These are phyloP conservation scores for Acanthosepion pharaonis DNA, from an alignment of 2,888 invertebrate genomes.

Conservation along the genomic window DNA sequence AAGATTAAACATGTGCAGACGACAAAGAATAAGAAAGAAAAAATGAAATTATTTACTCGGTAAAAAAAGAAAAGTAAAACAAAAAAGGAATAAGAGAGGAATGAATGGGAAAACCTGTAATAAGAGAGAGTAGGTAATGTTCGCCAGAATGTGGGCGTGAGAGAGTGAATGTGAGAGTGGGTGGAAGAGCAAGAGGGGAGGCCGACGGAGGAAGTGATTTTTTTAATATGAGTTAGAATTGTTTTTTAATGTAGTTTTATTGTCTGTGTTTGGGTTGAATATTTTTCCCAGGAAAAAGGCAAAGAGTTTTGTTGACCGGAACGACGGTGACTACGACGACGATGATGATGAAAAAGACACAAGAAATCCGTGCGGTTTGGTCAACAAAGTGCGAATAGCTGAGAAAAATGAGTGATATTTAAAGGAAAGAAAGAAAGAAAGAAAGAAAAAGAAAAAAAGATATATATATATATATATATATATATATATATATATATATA, in stretches of 20 bases:
- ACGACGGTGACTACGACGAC: neutral
- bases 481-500: too few species aligned
- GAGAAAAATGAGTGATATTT: neutral
- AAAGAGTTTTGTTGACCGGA: neutral
- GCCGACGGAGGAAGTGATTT: neutral
- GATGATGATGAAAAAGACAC: neutral
- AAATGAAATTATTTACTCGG: too few species aligned
- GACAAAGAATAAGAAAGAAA: neutral
- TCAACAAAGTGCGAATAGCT: neutral
- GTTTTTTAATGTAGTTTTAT: neutral
- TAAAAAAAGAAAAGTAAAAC: neutral
- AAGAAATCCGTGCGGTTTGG: neutral
- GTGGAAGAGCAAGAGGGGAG: neutral
- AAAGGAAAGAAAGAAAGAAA: neutral
- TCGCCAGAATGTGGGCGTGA: neutral
- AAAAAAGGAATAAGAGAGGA: neutral
- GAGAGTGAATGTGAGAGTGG: neutral
- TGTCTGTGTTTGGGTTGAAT: neutral
- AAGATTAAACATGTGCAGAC: neutral
- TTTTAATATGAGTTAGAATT: slow-evolving; percentile 6
- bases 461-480: too few species aligned
- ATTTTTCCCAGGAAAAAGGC: slow-evolving; percentile 33
- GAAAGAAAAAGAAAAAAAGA: neutral
- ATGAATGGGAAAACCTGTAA: neutral
- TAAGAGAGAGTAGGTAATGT: neutral